phyloP scores from a whole-genome alignment of 2,797 vertebrate genomes.

The Sebastes wilsoni region DNA sequence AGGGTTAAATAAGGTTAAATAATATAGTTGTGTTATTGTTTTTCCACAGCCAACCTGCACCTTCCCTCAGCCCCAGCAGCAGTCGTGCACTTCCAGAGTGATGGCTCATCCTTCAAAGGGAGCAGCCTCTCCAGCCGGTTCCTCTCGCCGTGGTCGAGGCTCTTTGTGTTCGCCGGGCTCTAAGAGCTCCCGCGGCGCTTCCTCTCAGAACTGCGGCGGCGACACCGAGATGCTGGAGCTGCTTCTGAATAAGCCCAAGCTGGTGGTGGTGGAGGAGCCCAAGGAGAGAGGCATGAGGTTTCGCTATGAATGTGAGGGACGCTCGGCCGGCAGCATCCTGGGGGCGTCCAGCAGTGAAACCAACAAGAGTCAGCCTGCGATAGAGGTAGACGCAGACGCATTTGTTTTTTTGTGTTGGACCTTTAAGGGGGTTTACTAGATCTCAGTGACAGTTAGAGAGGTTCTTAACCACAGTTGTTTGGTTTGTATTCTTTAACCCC shows the following conservation, averaged over 20 bases:
- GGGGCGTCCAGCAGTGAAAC: slow-evolving; percentile 88
- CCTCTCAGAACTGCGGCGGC: slow-evolving; percentile 37
- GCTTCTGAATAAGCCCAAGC: slow-evolving; percentile 80
- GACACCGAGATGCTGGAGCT: slow-evolving; percentile 74
- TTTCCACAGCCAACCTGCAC: slow-evolving; percentile 46
- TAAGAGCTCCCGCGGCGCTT: neutral
- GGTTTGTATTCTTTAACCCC: slow-evolving; percentile 1
- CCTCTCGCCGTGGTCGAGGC: slow-evolving; percentile 37
- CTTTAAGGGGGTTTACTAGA: slow-evolving; percentile 32
- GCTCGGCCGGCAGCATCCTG: slow-evolving; percentile 93
- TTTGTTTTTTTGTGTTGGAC: neutral
- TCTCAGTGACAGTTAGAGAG: neutral
- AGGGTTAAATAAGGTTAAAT: neutral
- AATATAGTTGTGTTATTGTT: neutral
- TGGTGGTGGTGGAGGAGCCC: slow-evolving; percentile 91
- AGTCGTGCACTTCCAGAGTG: slow-evolving; percentile 2
- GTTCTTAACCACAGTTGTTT: slow-evolving; percentile 44
- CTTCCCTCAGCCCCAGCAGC: slow-evolving; percentile 28
- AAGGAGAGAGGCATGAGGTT: slow-evolving; percentile 97
- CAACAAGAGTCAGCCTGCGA: slow-evolving; percentile 89
- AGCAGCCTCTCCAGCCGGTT: neutral
- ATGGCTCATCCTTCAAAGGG: slow-evolving; percentile 60
- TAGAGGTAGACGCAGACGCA: slow-evolving; percentile 79
- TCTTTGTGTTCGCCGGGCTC: neutral
- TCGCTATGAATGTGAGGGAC: slow-evolving; percentile 94